phyloP scores from a whole-genome alignment of 2,888 invertebrate genomes.

The Acleris literana region DNA sequence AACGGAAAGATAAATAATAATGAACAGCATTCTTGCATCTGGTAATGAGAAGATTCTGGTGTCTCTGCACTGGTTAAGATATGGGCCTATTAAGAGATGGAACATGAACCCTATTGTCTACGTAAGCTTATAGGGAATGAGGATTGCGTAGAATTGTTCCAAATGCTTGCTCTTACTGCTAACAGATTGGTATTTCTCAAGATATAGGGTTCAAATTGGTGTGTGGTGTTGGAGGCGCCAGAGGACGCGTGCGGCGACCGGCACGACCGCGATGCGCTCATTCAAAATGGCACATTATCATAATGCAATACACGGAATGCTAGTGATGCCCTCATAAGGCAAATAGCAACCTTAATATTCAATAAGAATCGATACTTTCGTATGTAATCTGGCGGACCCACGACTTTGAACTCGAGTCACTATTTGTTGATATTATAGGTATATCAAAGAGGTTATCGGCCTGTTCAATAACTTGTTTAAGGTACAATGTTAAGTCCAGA shows the following conservation, averaged over 20 bases:
- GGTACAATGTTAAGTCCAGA: no score
- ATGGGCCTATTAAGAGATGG: constrained; percentile 51
- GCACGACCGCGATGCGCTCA: constrained; percentile 64
- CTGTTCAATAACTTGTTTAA: no score
- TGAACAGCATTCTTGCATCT: constrained; percentile 54
- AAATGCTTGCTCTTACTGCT: constrained; percentile 7
- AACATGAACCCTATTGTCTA: constrained; percentile 53
- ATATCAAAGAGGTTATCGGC: no score
- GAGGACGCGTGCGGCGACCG: constrained; percentile 60
- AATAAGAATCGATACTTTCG: constrained; percentile 39
- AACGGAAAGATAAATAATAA: constrained; percentile 53
- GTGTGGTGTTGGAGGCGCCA: constrained; percentile 57
- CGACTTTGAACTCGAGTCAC: not conserved
- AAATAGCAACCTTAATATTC: constrained; percentile 59
- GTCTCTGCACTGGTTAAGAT: constrained; percentile 42
- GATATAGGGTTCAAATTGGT: constrained; percentile 11
- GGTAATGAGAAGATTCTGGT: constrained; percentile 52
- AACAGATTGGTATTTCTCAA: not conserved
- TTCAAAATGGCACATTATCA: constrained; percentile 79
- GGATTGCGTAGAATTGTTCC: constrained; percentile 46
- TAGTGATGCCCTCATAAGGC: constrained; percentile 68
- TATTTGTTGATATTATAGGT: not conserved
- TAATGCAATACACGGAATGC: constrained; percentile 76
- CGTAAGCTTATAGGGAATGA: constrained; percentile 49
- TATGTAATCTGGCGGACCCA: constrained; percentile 6